Evolutionary conservation across 2,797 vertebrate genomes (phyloP).

Genomic region (Chaetodon trifasciatus): DNA sequence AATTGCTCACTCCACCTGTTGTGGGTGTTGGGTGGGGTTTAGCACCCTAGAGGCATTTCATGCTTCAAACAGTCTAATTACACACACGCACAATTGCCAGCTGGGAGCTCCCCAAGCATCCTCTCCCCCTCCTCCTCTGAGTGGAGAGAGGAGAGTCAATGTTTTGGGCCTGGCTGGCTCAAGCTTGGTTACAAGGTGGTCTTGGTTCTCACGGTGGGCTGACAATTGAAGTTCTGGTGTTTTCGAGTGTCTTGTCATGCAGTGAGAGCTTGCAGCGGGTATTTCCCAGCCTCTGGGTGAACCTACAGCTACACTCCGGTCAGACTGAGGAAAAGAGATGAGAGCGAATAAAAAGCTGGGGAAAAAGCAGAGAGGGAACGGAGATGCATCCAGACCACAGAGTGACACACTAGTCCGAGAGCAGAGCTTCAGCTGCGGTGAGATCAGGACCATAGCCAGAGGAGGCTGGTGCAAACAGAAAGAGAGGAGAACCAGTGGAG

Average conservation of each 20-base stretch:
- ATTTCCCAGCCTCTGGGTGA: slow-evolving; percentile 82
- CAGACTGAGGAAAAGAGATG: slow-evolving; percentile 51
- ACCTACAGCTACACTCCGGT: slow-evolving; percentile 72
- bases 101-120: slow-evolving; percentile 7
- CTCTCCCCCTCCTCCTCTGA: slow-evolving; percentile 17
- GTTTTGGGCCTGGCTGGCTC: slow-evolving; percentile 36
- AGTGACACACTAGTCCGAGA: slow-evolving; percentile 64
- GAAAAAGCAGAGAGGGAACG: slow-evolving; percentile 43
- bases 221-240: slow-evolving; percentile 28
- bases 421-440: slow-evolving; percentile 66
- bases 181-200: slow-evolving; percentile 22
- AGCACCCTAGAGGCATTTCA: slow-evolving; percentile 34
- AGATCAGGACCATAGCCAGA: slow-evolving; percentile 59
- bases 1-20: slow-evolving; percentile 62
- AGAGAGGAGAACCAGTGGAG: slow-evolving; percentile 30
- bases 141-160: slow-evolving; percentile 10
- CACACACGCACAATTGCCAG: slow-evolving; percentile 22
- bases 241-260: slow-evolving; percentile 37
- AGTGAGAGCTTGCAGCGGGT: slow-evolving; percentile 52
- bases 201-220: slow-evolving; percentile 33
- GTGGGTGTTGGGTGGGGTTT: slow-evolving; percentile 47
- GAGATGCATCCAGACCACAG: slow-evolving; percentile 75
- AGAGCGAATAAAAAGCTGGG: slow-evolving; percentile 43
- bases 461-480: slow-evolving; percentile 39
- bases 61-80: slow-evolving; percentile 53